phyloP scores from a whole-genome alignment of 2,113 vertebrate species.

The Etia nguti region DNA sequence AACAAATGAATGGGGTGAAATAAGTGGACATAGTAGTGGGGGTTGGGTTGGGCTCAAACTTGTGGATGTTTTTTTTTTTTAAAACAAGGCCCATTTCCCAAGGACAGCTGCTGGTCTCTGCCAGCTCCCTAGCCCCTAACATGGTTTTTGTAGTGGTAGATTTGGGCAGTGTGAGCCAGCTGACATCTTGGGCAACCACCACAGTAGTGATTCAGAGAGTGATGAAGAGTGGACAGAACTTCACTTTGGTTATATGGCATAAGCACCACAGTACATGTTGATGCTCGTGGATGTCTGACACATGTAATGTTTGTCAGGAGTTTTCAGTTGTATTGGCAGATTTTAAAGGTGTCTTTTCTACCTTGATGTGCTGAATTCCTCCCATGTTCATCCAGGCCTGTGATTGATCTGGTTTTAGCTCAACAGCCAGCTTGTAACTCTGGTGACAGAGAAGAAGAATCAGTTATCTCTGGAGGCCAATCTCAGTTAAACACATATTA shows the following conservation, averaged over 20 bases:
- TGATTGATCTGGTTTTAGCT: conserved; percentile 88
- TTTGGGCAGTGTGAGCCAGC: not conserved
- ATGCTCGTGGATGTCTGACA: not conserved
- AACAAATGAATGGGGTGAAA: not conserved
- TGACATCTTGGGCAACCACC: fast-evolving
- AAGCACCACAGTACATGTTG: not conserved
- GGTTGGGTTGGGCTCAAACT: not conserved
- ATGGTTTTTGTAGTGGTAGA: not conserved
- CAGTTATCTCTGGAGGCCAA: not conserved
- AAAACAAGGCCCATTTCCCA: not conserved
- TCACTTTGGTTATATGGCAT: not conserved
- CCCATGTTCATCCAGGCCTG: conserved; percentile 99
- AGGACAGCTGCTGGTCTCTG: not conserved
- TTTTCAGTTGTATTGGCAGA: not conserved
- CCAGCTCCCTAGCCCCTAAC: not conserved
- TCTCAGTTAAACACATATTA: not conserved
- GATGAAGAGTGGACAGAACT: not conserved
- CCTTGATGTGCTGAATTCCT: conserved; percentile 95
- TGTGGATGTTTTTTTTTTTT: fast-evolving
- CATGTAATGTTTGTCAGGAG: not conserved
- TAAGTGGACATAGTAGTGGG: not conserved
- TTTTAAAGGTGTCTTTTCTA: conserved; percentile 33
- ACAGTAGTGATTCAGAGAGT: not conserved
- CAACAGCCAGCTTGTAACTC: conserved; percentile 89
- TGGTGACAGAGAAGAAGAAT: conserved; percentile 36